Evolutionary conservation across 2,797 vertebrate species (phyloP), one percentile per base, ranked within the genome.

Genomic region (Mormyrops attenuatus): DNA sequence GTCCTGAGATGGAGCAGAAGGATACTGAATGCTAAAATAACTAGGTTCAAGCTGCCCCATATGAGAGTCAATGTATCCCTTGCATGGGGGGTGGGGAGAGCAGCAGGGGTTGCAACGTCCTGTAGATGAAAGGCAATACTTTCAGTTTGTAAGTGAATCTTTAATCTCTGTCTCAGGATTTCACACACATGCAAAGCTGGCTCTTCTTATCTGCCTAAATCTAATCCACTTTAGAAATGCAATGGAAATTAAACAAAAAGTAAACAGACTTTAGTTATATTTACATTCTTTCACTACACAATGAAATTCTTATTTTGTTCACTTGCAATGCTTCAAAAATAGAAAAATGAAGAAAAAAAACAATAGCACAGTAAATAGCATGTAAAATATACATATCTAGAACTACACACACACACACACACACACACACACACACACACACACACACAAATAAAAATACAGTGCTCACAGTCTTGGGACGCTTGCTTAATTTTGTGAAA

Each of bases 111-210:
- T 13, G 41, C 5, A 20, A 15, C 4, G 26, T 69, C 22, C 49
- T 15, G 47, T 26, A 47, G 89, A 87, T 89, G 57, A 86, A 53
- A 86, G 89, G 57, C 26, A 11, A 41, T 55, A n/a, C 17, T 4
- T 85, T 73, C 63, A 5, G 85, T 66, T n/a, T 55, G 53, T 57
- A 77, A 88, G 73, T 52, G 84, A 73, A 87, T 89, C 63, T 88
- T 89, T 89, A 87, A 80, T 88, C 63, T 88, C 47, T 4, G 66
- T 9, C 15, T 30, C 63, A 50, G 50, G n/a, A 49, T 87, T 57
- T 87, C 49, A 77, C 50, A 13, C 30, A 15, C 13, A 15, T 44
- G 26, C 9, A 5, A 57, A 49, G 89, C 60, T 47, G 63, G 38
- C 60, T 63, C 60, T 1, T 30, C 53, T 89, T 50, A 41, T 9